Evolutionary conservation across 2,797 vertebrate species (phyloP).

Genomic region (Oreonectes daqikongensis): DNA sequence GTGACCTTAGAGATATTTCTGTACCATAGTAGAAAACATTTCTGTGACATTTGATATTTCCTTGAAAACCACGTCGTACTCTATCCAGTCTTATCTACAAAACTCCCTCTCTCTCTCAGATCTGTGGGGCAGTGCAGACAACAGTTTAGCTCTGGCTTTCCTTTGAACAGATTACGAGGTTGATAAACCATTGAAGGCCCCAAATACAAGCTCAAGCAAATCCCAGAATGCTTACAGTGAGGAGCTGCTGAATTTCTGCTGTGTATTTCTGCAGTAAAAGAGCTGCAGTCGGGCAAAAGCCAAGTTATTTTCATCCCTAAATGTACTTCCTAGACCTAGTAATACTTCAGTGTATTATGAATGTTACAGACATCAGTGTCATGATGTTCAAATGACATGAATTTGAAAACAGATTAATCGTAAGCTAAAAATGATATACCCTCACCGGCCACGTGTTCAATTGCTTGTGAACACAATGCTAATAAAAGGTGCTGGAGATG

Average conservation of each 20-base stretch:
- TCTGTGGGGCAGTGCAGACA: constrained; percentile 22
- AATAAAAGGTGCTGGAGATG: too few relatives aligned
- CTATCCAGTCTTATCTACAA: constrained; percentile 26
- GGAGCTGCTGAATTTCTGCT: background rate
- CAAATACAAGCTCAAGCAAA: constrained; percentile 24
- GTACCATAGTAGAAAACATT: constrained; percentile 13
- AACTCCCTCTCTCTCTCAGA: constrained; percentile 13
- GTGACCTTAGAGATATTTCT: constrained; percentile 43
- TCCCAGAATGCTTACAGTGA: constrained; percentile 1
- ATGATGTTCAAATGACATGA: too few relatives aligned
- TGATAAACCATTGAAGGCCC: constrained; percentile 27
- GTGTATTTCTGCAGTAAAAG: constrained; percentile 2
- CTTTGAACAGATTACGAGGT: constrained; percentile 28
- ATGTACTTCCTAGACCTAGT: too few relatives aligned
- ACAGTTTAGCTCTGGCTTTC: constrained; percentile 31
- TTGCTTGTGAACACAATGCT: too few relatives aligned
- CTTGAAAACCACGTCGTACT: constrained; percentile 28
- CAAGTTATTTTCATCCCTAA: constrained; percentile 19
- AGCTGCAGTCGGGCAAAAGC: background rate
- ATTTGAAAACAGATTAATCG: too few relatives aligned
- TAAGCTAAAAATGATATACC: too few relatives aligned
- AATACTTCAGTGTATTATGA: too few relatives aligned
- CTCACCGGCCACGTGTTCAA: too few relatives aligned
- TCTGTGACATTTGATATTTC: constrained; percentile 35
- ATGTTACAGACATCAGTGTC: too few relatives aligned